phyloP scores from a whole-genome alignment of 2,797 vertebrate genomes.

The Diglossa cyanea region DNA sequence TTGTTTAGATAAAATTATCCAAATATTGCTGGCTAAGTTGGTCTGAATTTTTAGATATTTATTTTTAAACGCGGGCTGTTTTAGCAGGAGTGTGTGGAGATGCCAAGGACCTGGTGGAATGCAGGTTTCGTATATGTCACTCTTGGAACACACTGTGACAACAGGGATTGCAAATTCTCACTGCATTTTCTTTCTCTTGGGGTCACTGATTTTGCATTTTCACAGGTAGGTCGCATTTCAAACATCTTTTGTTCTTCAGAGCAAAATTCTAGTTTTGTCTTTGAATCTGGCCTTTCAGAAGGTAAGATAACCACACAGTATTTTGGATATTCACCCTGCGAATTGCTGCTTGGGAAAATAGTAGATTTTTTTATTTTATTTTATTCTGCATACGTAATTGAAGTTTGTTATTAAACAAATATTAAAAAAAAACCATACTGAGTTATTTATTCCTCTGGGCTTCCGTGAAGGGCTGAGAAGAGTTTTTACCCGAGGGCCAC shows the following conservation, averaged over 20 bases:
- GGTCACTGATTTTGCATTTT: neutral
- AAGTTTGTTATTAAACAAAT: neutral
- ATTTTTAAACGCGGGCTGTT: accelerated
- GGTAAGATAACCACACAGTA: too few species aligned
- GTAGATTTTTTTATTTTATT: too few species aligned
- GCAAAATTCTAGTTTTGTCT: neutral
- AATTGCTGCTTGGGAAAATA: neutral
- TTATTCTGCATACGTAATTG: accelerated
- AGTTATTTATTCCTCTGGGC: too few species aligned
- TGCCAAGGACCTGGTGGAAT: neutral
- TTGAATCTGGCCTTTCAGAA: neutral
- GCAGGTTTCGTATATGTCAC: accelerated
- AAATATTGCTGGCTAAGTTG: neutral
- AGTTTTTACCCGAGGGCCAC: neutral
- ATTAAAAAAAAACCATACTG: accelerated
- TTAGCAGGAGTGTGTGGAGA: accelerated
- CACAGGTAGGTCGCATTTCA: accelerated
- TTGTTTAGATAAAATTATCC: neutral
- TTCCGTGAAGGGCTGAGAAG: accelerated
- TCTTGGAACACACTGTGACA: accelerated
- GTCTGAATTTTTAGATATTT: neutral
- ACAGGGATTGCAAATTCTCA: accelerated
- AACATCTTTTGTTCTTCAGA: neutral
- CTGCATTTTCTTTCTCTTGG: neutral
- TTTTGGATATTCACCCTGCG: neutral